These are phyloP conservation scores for Sinelater perroti DNA, from an alignment of 2,888 invertebrate species.

Conservation along the genomic window DNA sequence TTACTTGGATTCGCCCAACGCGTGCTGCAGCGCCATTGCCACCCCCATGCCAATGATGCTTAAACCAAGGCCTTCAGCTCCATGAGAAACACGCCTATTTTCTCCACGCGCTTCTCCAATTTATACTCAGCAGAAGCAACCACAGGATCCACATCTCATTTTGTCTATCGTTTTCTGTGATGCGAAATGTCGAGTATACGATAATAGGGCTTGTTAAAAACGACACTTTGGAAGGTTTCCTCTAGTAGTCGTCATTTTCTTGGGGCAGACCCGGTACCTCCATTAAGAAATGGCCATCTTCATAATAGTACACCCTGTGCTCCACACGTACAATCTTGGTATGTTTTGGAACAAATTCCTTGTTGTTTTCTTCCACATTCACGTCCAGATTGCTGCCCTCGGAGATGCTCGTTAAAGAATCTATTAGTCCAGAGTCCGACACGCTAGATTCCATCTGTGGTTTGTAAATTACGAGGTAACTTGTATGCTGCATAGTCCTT, in stretches of 20 bases:
- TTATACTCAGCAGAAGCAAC: slow-evolving; percentile 99
- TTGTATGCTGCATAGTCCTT: too few relatives aligned
- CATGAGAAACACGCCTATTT: slow-evolving; percentile 97
- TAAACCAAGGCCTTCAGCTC: slow-evolving; percentile 94
- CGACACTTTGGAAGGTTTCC: slow-evolving; percentile 66
- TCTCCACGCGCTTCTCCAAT: slow-evolving; percentile 96
- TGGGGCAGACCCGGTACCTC: slow-evolving; percentile 85
- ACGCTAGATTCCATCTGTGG: slow-evolving; percentile 57
- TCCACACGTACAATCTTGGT: slow-evolving; percentile 78
- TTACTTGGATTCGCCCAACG: slow-evolving; percentile 88
- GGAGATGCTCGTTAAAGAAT: slow-evolving; percentile 65
- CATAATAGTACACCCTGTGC: slow-evolving; percentile 89
- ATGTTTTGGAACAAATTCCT: slow-evolving; percentile 71
- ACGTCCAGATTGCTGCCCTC: slow-evolving; percentile 60
- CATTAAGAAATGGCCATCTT: slow-evolving; percentile 94
- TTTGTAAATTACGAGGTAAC: too few relatives aligned
- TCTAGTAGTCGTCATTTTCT: slow-evolving; percentile 70
- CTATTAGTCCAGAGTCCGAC: slow-evolving; percentile 59
- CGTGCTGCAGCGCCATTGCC: slow-evolving; percentile 93
- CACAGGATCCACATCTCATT: slow-evolving; percentile 99
- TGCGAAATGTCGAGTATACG: slow-evolving; percentile 94
- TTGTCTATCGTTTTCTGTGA: slow-evolving; percentile 94
- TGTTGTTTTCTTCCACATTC: slow-evolving; percentile 51
- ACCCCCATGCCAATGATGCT: slow-evolving; percentile 99
- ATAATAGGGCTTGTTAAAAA: slow-evolving; percentile 83